Base-by-base conservation (phyloP, 2,888 invertebrate genomes). In the Fissipunctia ypsillon region DNA sequence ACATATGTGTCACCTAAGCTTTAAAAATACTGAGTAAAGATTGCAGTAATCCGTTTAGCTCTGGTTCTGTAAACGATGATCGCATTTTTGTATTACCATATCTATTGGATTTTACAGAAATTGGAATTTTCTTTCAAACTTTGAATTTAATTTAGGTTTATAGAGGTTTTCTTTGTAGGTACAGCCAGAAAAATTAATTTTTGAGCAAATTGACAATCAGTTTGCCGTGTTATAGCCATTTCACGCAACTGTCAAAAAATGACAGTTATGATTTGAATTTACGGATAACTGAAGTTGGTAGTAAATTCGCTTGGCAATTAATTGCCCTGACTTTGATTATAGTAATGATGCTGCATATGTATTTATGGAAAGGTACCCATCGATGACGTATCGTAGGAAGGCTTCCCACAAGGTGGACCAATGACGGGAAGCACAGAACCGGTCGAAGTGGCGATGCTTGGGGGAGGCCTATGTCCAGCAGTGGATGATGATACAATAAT, bases 21-120 rank as follows among this genome's bases (percentile, higher is more conserved):
- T n/a, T 14, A 52, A 78, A 81, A 78, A 50, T 41, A 9, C 45
- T 43, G 45, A 70, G 56, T 57, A 41, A 56, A 73, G 22, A 61
- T 65, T 78, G 12, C 28, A 68, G 64, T 70, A 61, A 81, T 68
- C 67, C 64, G 10, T 52, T 83, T 65, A 43, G 35, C 22, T 61
- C 41, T 31, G n/a, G 7, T 61, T 70, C n/a, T 48, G 45, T 48
- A 66, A 70, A 48, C 10, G 64, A 35, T 69, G 35, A 70, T 83
- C 35, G 41, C 12, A 68, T 50, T 67, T 71, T 57, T 56, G 28
- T 25, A 57, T 73, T 65, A 63, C 12, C 43, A 63, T 66, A 60
- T 52, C 59, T 65, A 68, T 80, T 64, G 43, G 19, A 66, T 28
- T 41, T 69, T 43, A 28, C 28, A 14, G 12, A 54, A 48, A 74